Base-by-base conservation (phyloP, 2,888 invertebrate genomes). In the Melikaiella ostensackeni region DNA sequence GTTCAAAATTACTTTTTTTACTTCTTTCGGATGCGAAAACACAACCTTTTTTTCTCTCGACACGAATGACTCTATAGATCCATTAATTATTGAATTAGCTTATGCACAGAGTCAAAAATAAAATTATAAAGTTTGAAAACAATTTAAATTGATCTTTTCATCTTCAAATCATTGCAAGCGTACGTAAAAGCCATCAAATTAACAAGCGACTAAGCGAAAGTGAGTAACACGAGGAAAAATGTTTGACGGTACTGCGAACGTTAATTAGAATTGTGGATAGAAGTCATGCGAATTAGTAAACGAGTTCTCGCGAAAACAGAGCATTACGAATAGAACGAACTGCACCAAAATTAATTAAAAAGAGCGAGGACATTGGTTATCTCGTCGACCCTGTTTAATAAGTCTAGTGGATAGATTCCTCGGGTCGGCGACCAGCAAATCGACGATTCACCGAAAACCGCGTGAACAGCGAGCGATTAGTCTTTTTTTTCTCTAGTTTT, bases 371-470 rank as follows among this genome's bases (percentile, higher is more conserved):
- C 74, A 57, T 55, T 35, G 74, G 64, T 38, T 61, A 74, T 57
- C 62, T 64, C 57, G 74, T 74, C 74, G 55, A 57, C 57, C 74
- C n/a, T 63, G 74, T 42, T 64, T 74, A 74, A 77, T 63, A 77
- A 57, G 74, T 77, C 77, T 74, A 46, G 74, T 57, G 63, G 16
- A 6, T 61, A 38, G 64, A 64, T 74, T 77, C 38, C 42, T 30
- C 57, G 50, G 50, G 62, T 63, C 74, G 38, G 73, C 73, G 42
- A 73, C 63, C 55, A 64, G 57, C 19, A 61, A 74, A 74, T 77
- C 77, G 74, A 74, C 77, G 21, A 35, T 74, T 77, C 64, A n/a
- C 27, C 64, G 64, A 74, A 74, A 77, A 64, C n/a, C n/a, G 16
- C 24, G 21, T 27, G 70, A 61, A 61, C 59, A 59, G 38, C 19